Evolutionary conservation across 2,888 invertebrate genomes (phyloP), one percentile per base, ranked within the genome.

Genomic region (Drosophila setosimentum): DNA sequence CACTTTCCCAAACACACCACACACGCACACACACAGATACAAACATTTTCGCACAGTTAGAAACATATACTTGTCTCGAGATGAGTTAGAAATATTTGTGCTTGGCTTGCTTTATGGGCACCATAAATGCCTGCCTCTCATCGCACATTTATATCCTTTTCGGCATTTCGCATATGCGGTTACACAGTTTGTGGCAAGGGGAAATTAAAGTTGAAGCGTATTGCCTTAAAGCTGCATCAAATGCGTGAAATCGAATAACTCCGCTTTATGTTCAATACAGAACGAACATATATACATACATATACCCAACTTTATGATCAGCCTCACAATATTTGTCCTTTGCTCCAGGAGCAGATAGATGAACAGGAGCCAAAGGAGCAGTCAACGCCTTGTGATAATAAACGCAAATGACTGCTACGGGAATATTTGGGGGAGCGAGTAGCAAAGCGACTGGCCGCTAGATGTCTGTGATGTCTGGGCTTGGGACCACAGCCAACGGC

Each of bases 341-440:
- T 48, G 29, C 45, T n/a, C 21, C 21, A 35, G 13, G 30, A 53
- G 45, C 29, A n/a, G 45, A 18, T 59, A 33, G 18, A 30, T 18
- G 6, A 27, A 48, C 35, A 49, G 55, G 27, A 58, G 58, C 33
- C 45, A 16, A 24, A 50, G 50, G 69, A 60, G 49, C 51, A 73
- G 70, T 79, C 80, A 76, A 68, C 77, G 80, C 83, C 68, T 68
- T 80, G 80, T 78, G 76, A 81, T 87, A 87, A 87, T 89, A 87
- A 87, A 89, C 87, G 68, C 89, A 87, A 87, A 86, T 86, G 80
- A 86, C 80, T 87, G 89, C 84, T 89, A 82, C 77, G 87, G 83
- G 87, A 87, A 87, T 87, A 85, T 73, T 80, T 67, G 60, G 71
- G 70, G 74, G 76, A 80, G 73, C 73, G 78, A 73, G 69, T 67